These are phyloP conservation scores for Aphis gossypii DNA, from an alignment of 1,140 invertebrate species.

Conservation along the genomic window DNA sequence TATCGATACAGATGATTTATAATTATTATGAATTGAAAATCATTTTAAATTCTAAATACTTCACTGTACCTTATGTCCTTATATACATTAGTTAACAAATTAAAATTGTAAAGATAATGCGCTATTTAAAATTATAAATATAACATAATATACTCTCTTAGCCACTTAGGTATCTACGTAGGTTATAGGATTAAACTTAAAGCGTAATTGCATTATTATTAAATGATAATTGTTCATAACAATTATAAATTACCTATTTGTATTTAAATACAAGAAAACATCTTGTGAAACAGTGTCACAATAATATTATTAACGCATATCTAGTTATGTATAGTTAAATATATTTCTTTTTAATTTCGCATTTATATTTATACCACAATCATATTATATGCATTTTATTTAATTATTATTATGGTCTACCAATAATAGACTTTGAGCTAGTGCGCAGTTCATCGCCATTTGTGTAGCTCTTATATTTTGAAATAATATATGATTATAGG, in stretches of 20 bases:
- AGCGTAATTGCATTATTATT: background rate
- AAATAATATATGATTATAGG: too few species aligned
- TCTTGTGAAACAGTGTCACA: background rate
- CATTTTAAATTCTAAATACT: background rate
- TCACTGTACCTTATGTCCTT: background rate
- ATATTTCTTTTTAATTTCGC: too few species aligned
- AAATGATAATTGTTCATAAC: background rate
- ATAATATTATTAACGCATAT: too few species aligned
- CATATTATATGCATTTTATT: too few species aligned
- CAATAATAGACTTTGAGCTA: too few species aligned
- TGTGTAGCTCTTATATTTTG: too few species aligned
- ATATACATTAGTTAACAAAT: background rate
- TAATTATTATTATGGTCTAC: too few species aligned
- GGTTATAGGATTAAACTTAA: background rate
- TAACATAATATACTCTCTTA: background rate
- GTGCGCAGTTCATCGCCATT: too few species aligned
- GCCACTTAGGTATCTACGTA: background rate
- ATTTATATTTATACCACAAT: too few species aligned
- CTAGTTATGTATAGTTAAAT: too few species aligned
- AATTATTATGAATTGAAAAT: background rate
- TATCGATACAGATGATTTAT: background rate
- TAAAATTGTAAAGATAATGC: too few species aligned
- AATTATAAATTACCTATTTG: background rate
- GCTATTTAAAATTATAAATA: background rate
- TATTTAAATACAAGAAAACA: background rate